Conservation (phyloP, 2,113 vertebrate species). For the Sisor rabdophorus region DNA sequence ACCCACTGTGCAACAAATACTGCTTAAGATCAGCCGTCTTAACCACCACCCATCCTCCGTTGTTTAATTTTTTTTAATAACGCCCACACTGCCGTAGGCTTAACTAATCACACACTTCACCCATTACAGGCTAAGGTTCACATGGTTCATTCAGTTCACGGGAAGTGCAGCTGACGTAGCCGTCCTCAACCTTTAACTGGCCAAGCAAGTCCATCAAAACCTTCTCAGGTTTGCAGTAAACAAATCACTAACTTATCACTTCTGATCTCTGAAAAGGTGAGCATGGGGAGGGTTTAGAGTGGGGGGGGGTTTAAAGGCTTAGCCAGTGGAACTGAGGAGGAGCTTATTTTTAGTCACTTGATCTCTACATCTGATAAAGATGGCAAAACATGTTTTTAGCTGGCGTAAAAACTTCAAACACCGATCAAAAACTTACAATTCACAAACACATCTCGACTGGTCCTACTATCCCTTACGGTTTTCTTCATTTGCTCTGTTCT, state of each 20-base stretch:
- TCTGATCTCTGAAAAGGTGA: conserved; percentile 27
- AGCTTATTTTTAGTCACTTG: conserved; percentile 3
- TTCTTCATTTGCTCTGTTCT: too few species aligned
- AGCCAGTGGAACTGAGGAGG: conserved; percentile 22
- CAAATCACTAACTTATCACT: conserved; percentile 43
- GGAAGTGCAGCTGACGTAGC: conserved; percentile 69
- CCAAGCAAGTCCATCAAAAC: conserved; percentile 58
- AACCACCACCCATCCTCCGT: conserved; percentile 46
- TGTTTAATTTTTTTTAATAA: conserved; percentile 43
- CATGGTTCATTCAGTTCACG: conserved; percentile 58
- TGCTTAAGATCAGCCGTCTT: conserved; percentile 52
- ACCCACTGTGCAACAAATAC: conserved; percentile 65
- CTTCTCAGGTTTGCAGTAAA: conserved; percentile 49
- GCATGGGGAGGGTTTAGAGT: background rate
- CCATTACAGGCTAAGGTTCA: conserved; percentile 61
- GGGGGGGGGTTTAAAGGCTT: background rate
- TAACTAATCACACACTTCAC: conserved; percentile 59
- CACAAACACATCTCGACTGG: too few species aligned
- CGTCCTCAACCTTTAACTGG: conserved; percentile 69
- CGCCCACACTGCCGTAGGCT: conserved; percentile 51
- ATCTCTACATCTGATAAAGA: background rate
- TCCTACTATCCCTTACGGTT: too few species aligned
- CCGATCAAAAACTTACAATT: too few species aligned
- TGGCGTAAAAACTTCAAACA: background rate
- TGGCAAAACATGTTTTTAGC: background rate